Evolutionary conservation across 2,797 vertebrate species (phyloP).

Genomic region (Semaprochilodus insignis): DNA sequence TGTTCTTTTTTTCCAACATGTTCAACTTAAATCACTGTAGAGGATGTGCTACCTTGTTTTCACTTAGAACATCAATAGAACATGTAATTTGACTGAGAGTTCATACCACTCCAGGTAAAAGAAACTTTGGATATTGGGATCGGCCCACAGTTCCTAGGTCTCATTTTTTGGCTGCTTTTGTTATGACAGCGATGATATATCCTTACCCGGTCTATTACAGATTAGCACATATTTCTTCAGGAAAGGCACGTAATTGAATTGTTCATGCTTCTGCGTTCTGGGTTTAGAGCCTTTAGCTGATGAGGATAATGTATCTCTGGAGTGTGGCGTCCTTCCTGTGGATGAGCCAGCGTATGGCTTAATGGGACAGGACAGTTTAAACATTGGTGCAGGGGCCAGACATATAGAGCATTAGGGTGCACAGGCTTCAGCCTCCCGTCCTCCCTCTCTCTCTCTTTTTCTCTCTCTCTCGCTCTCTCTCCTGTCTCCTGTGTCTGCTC

Average conservation of each 20-base stretch:
- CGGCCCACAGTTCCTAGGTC: too few species aligned
- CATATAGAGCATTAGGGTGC: constrained; percentile 58
- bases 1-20: too few species aligned
- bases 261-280: background rate
- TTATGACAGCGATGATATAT: background rate
- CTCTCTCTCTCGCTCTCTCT: constrained; percentile 51
- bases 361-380: constrained; percentile 31
- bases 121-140: too few species aligned
- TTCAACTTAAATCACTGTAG: too few species aligned
- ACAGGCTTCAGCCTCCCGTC: constrained; percentile 71
- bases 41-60: too few species aligned
- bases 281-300: constrained; percentile 7
- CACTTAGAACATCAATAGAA: too few species aligned
- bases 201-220: background rate
- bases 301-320: constrained; percentile 15
- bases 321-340: constrained; percentile 14
- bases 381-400: constrained; percentile 53
- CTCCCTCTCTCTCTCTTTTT: constrained; percentile 44
- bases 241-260: constrained; percentile 6
- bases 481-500: constrained; percentile 51
- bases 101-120: too few species aligned
- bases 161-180: background rate
- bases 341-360: constrained; percentile 30
- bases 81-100: too few species aligned
- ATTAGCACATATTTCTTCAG: background rate